Conservation (phyloP, 2,113 vertebrate species). For the Mormyrus iriodes region DNA sequence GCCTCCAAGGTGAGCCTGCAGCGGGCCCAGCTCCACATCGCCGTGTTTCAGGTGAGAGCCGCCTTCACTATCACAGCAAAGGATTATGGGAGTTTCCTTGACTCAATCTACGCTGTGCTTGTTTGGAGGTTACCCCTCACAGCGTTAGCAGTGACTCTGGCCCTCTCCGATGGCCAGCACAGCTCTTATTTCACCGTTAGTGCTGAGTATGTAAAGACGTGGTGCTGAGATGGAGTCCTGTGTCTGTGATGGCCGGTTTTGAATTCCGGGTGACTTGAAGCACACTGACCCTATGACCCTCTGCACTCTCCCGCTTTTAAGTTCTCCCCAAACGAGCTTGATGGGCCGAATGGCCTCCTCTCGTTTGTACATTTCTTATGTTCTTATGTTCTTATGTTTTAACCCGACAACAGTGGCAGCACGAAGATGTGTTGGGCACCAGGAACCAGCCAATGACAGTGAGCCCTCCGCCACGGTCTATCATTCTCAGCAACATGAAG, state of each 20-base stretch:
- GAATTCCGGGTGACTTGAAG: neutral
- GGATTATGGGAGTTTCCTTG: neutral
- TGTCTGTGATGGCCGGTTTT: neutral
- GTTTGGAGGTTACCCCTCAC: neutral
- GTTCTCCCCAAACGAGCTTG: too few relatives aligned
- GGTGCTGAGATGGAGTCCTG: neutral
- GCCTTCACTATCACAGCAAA: neutral
- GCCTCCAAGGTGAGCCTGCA: conserved; percentile 88
- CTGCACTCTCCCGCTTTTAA: neutral
- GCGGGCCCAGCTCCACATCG: conserved; percentile 84
- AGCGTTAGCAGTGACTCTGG: neutral
- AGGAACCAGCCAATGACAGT: conserved; percentile 82
- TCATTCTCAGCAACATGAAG: conserved; percentile 92
- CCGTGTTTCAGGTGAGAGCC: conserved; percentile 86
- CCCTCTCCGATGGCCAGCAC: too few relatives aligned
- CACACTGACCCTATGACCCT: neutral
- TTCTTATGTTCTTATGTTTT: too few relatives aligned
- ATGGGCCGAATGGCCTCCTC: too few relatives aligned
- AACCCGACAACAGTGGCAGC: conserved; percentile 76
- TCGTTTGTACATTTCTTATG: too few relatives aligned
- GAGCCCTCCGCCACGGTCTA: conserved; percentile 81
- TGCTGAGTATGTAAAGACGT: neutral
- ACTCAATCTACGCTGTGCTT: neutral
- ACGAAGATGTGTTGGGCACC: conserved; percentile 86
- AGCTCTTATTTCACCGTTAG: too few relatives aligned